Conservation (phyloP, 35 echinoderm and acorn worm species). For the Apostichopus californicus region DNA sequence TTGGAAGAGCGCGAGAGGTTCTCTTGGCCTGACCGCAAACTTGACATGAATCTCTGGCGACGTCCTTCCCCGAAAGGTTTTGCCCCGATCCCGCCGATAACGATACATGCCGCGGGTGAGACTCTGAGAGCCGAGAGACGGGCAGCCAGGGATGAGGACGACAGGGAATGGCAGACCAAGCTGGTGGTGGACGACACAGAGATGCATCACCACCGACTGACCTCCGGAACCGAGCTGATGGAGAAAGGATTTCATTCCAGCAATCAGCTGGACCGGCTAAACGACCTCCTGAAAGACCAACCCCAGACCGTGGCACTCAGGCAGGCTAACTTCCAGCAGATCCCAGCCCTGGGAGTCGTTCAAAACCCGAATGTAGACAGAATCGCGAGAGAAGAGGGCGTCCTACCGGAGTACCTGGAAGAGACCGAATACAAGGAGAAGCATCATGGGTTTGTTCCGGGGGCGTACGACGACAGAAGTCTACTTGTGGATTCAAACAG, state of each 20-base stretch:
- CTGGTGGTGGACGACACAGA: conserved; percentile 67
- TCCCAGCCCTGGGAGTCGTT: conserved; percentile 89
- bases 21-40: conserved; percentile 65
- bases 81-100: conserved; percentile 79
- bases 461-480: conserved; percentile 66
- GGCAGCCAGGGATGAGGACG: conserved; percentile 39
- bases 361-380: conserved; percentile 89
- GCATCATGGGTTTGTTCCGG: conserved; percentile 83
- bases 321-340: conserved; percentile 66
- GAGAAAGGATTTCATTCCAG: conserved; percentile 80
- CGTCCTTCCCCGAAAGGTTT: conserved; percentile 69
- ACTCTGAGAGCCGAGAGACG: conserved; percentile 75
- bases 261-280: conserved; percentile 79
- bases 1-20: conserved; percentile 74
- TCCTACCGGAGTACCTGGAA: conserved; percentile 44
- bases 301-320: conserved; percentile 64
- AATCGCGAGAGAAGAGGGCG: conserved; percentile 75
- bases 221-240: conserved; percentile 79
- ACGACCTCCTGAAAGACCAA: conserved; percentile 88
- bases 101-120: conserved; percentile 91
- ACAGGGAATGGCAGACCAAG: conserved; percentile 67
- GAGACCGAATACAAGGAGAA: conserved; percentile 51
- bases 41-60: conserved; percentile 83
- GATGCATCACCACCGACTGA: conserved; percentile 92
- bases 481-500: conserved; percentile 69